Percentiles rank a stretch among this genome's conserved stretches.
These are phyloP conservation scores for Agriopis marginaria DNA, from an alignment of 2,888 invertebrate genomes.

Conservation along the genomic window DNA sequence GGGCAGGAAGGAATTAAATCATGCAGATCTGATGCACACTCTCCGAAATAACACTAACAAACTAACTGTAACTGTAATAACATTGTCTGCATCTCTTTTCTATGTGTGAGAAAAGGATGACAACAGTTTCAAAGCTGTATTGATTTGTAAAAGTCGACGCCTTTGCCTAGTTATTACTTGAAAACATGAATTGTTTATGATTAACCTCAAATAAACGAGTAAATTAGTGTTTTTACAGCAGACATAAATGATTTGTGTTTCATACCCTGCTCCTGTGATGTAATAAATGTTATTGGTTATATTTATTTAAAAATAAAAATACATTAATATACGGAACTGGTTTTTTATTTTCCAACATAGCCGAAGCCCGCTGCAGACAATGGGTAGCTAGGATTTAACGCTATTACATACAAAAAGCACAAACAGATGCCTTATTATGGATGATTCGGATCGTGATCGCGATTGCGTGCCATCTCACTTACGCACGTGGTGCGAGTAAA, in stretches of 20 bases:
- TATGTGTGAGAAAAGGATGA: background rate
- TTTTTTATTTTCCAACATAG: conserved; percentile 24
- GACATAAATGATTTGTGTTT: conserved; percentile 75
- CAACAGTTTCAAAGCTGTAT: too few relatives aligned
- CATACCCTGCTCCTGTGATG: conserved; percentile 86
- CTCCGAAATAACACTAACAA: too few relatives aligned
- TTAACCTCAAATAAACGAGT: conserved; percentile 48
- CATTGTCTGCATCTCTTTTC: background rate
- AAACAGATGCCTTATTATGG: too few relatives aligned
- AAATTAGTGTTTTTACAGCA: conserved; percentile 65
- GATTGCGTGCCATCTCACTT: too few relatives aligned
- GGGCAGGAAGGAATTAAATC: too few relatives aligned
- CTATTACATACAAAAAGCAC: background rate
- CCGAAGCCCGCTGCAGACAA: background rate
- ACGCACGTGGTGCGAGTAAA: too few relatives aligned
- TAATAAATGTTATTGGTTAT: conserved; percentile 87
- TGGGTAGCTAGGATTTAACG: background rate
- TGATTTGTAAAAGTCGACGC: background rate
- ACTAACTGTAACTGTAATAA: too few relatives aligned
- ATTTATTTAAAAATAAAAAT: conserved; percentile 86
- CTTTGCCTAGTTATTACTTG: background rate
- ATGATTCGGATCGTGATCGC: too few relatives aligned
- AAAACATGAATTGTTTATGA: conserved; percentile 54
- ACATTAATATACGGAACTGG: conserved; percentile 78
- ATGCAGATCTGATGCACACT: too few relatives aligned